Evolutionary conservation across 2,888 invertebrate genomes (phyloP), one percentile per base, ranked within the genome.

Genomic region (Drosophila atroscutellata): DNA sequence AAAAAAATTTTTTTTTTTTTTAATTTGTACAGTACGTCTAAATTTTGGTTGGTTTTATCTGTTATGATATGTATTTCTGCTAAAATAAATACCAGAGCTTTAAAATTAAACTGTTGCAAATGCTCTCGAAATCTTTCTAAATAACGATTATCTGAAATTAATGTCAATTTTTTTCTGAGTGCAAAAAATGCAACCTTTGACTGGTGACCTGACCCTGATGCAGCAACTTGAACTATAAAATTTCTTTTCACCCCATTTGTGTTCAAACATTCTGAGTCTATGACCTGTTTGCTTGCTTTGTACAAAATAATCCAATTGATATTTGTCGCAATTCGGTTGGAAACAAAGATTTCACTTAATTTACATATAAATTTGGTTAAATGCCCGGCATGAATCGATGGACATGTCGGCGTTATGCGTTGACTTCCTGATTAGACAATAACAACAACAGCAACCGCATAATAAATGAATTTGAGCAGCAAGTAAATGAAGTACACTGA

Each of bases 301-400:
- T 20, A 11, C 20, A 20, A 42, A 20, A 42, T 20, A 20, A 42
- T 42, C 11, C 5, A 42, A 13, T 20, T 20, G 20, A 42, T 28
- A 13, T 18, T 45, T 18, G 47, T 54, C 30, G 62, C 65, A 64
- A 64, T 66, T 69, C 45, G 54, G 18, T 9, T 28, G 45, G 15
- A 32, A 32, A 20, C 11, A 70, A 47, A 66, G 68, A 72, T 83
- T 79, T 81, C 70, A 66, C 66, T 72, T 68, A 57, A 73, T 77
- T 83, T 77, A 57, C 78, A 83, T 83, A 67, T 65, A 60, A 74
- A 74, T 67, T 81, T 77, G 66, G 60, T 69, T 65, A 79, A 84
- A 71, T 74, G 74, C 37, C 70, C 62, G 61, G 54, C 58, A 52
- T 69, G 37, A 73, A 57, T 61, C 65, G 57, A 64, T 60, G 28